Percentiles rank a stretch among this genome's conserved stretches.
These are phyloP conservation scores for Muricea muricata DNA, from an alignment of 92 coral and sea anemone genomes.

Conservation along the genomic window DNA sequence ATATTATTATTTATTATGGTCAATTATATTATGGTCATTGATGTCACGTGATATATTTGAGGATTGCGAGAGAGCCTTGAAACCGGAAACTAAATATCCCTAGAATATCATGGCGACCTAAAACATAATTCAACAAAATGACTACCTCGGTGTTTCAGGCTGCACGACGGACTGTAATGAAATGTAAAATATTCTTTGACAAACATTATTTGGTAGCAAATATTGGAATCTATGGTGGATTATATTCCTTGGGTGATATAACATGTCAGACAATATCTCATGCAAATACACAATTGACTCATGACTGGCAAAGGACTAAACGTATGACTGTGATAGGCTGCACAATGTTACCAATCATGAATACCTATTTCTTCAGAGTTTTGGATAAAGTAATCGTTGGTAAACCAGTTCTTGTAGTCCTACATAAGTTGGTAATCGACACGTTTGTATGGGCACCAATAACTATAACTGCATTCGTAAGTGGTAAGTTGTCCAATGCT, in stretches of 20 bases:
- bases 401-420: neutral
- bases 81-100: too few relatives aligned
- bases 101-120: neutral
- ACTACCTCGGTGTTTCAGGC: neutral
- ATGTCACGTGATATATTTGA: too few relatives aligned
- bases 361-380: constrained; percentile 26
- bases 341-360: constrained; percentile 31
- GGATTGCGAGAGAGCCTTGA: too few relatives aligned
- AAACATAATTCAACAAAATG: neutral
- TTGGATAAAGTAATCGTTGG: constrained; percentile 21
- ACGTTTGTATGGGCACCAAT: constrained; percentile 32
- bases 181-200: constrained; percentile 38
- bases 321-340: constrained; percentile 29
- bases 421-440: constrained; percentile 4
- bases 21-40: too few relatives aligned
- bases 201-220: constrained; percentile 38
- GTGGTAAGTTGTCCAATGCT: neutral
- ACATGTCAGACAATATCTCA: constrained; percentile 37
- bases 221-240: constrained; percentile 35
- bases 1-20: too few relatives aligned
- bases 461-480: neutral
- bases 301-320: constrained; percentile 44
- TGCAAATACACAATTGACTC: constrained; percentile 24
- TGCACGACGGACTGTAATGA: constrained; percentile 12
- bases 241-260: constrained; percentile 39